Evolutionary conservation across 2,113 vertebrate genomes (phyloP).

Genomic region (Tragelaphus scriptus): DNA sequence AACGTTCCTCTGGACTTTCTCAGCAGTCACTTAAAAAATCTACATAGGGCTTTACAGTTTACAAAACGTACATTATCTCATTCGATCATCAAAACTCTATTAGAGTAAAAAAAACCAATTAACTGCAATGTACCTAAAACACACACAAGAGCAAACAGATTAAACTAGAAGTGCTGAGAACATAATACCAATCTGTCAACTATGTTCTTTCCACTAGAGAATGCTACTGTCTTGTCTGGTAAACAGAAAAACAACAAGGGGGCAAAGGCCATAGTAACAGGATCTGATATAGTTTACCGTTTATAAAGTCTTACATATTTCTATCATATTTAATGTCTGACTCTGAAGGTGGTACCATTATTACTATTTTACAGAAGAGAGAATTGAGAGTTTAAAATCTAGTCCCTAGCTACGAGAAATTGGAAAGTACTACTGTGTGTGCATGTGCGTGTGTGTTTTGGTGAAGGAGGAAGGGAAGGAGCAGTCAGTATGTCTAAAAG

Average conservation of each 20-base stretch:
- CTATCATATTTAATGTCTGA: slow-evolving; percentile 6
- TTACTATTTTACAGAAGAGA: not conserved
- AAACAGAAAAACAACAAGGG: slow-evolving; percentile 32
- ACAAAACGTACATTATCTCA: not conserved
- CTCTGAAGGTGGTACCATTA: not conserved
- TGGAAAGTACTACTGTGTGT: not conserved
- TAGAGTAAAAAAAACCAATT: not conserved
- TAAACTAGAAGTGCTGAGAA: not conserved
- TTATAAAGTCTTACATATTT: slow-evolving; percentile 5
- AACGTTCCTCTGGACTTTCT: too few species aligned
- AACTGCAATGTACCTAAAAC: not conserved
- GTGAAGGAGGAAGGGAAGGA: too few species aligned
- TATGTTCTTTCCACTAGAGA: not conserved
- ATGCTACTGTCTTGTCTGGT: not conserved
- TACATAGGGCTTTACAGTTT: not conserved
- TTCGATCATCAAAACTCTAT: slow-evolving; percentile 30
- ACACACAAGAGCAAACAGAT: not conserved
- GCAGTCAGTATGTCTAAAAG: not conserved
- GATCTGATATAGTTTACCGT: not conserved
- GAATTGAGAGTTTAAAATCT: slow-evolving; percentile 14
- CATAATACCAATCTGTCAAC: not conserved
- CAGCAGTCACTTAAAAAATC: not conserved
- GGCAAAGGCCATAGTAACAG: not conserved
- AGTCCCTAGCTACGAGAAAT: not conserved
- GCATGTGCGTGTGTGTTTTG: too few species aligned